These are phyloP conservation scores for Sander vitreus DNA, from an alignment of 2,113 vertebrate genomes.

Conservation along the genomic window DNA sequence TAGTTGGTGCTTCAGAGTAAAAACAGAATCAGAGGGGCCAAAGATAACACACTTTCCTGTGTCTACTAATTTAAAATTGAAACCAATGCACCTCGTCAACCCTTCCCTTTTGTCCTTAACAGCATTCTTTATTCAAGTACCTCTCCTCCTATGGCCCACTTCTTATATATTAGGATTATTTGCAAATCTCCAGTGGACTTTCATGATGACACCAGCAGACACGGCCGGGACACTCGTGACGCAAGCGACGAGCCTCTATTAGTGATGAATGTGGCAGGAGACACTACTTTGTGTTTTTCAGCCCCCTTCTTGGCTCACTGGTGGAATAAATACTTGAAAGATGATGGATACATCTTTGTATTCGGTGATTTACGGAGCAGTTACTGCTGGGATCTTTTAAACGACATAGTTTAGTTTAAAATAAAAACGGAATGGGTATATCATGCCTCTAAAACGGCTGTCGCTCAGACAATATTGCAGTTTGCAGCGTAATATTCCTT, in stretches of 20 bases:
- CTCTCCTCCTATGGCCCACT: constrained; percentile 31
- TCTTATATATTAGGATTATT: constrained; percentile 55
- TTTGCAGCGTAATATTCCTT: constrained; percentile 55
- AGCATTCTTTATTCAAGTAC: constrained; percentile 24
- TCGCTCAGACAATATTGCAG: constrained; percentile 42
- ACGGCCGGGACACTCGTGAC: neutral
- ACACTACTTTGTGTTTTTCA: constrained; percentile 24
- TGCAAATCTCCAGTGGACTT: constrained; percentile 50
- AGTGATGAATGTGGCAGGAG: constrained; percentile 48
- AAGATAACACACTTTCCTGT: constrained; percentile 42
- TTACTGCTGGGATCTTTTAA: constrained; percentile 56
- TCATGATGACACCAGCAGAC: neutral
- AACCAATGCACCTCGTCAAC: constrained; percentile 30
- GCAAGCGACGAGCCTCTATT: neutral
- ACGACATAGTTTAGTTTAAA: constrained; percentile 61
- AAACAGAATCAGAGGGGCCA: constrained; percentile 24
- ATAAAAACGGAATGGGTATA: constrained; percentile 66
- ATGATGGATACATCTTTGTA: constrained; percentile 61
- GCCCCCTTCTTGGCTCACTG: constrained; percentile 11
- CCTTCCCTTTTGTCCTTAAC: neutral
- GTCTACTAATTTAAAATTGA: constrained; percentile 38
- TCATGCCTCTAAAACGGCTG: constrained; percentile 49
- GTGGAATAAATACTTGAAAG: constrained; percentile 38
- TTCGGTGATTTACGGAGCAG: constrained; percentile 48
- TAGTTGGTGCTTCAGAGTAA: constrained; percentile 7